These are phyloP conservation scores for Australoheros facetus DNA, from an alignment of 2,797 vertebrate species.

Conservation along the genomic window DNA sequence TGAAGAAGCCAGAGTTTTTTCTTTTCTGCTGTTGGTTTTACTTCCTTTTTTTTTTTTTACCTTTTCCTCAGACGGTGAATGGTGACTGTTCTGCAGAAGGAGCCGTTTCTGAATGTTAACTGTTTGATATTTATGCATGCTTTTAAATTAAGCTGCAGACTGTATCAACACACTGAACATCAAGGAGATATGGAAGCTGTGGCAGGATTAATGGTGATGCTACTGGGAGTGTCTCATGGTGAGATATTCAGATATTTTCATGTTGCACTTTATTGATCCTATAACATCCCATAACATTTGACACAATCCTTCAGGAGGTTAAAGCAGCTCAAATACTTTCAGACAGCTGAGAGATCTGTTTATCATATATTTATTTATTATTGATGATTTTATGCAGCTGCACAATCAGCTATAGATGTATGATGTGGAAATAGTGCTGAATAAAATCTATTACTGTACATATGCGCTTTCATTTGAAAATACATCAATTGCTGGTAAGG, in stretches of 20 bases:
- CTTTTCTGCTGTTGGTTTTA: not conserved
- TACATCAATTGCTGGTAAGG: too few species aligned
- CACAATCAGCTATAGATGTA: too few species aligned
- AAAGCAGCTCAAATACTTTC: too few species aligned
- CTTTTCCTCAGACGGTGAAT: not conserved
- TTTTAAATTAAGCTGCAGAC: not conserved
- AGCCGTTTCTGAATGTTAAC: not conserved
- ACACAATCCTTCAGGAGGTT: too few species aligned
- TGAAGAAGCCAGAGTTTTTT: not conserved
- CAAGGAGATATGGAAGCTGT: not conserved
- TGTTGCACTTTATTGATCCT: not conserved
- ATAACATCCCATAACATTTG: too few species aligned
- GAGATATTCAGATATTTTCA: not conserved
- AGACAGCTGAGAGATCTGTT: rapidly evolving
- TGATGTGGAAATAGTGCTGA: too few species aligned
- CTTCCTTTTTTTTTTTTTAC: not conserved
- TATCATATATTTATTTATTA: not conserved
- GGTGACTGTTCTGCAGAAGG: rapidly evolving
- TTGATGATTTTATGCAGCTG: too few species aligned
- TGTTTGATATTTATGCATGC: not conserved
- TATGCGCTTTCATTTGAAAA: too few species aligned
- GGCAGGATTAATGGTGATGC: not conserved
- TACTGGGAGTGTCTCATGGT: conserved; percentile 3
- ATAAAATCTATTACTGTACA: too few species aligned
- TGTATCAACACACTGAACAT: not conserved